Evolutionary conservation across 2,113 vertebrate genomes (phyloP), one percentile per base, ranked within the genome.

Genomic region (Rhodinocichla rosea): DNA sequence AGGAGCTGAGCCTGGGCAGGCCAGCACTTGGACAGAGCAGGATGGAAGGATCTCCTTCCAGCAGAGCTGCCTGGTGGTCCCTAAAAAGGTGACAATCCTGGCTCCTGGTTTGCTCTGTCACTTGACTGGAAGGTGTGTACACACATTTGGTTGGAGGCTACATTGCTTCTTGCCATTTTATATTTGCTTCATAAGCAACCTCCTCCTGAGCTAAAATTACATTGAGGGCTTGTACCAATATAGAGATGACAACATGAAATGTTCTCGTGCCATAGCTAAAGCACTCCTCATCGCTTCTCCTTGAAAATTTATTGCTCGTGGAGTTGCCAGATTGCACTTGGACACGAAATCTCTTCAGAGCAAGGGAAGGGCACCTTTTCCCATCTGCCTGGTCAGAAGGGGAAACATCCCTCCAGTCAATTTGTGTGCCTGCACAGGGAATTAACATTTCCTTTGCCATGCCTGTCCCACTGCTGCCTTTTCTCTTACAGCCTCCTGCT

Each of bases 311-410:
- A 85, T 76, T 95, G 88, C 81, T 93, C 67, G 77, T 87, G 78
- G 89, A 62, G 33, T 23, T 79, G 90, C 92, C 93, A 90, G 69
- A 45, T 75, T 92, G 90, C 11, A 21, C 80, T 91, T 95, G 64
- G 85, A 88, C 4, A 30, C 1, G 1, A 67, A 52, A 39, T 42
- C 49, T 44, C 47, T 45, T 37, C 44, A 32, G 47, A 68, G 52
- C 26, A 19, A 74, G 85, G 57, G 69, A 90, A 83, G 83, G 93
- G 90, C 83, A 91, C 87, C 74, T 89, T 93, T 85, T 79, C 77
- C 83, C 82, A 77, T 76, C 94, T 94, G 83, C 71, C 52, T 70
- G 45, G 9, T 67, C 73, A 77, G 82, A 71, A 95, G 44, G 52
- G 73, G 45, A 68, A 37, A 57, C 28, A 20, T 45, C 47, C 11